Evolutionary conservation across 2,888 invertebrate species (phyloP), one percentile per base, ranked within the genome.

Genomic region (Drosophila fulvimacula): DNA sequence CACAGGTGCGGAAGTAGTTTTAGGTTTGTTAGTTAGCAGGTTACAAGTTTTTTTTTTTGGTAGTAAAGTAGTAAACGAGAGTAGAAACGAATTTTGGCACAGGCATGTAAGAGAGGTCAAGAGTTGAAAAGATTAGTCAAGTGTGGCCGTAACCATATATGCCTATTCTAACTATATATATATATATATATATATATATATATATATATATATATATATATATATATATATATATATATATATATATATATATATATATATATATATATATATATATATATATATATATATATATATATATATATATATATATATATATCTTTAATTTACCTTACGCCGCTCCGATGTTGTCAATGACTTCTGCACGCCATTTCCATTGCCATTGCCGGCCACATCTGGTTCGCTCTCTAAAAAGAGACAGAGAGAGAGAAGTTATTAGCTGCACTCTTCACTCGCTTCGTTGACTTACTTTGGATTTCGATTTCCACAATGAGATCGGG

Each of bases 261-360:
- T 15, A 51, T 21, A 9, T 13, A 21, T 44, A 13, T 13, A 17
- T 6, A 19, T 48, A 48, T 19, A 17, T 17, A 6, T 30, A 13
- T n/a, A 48, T 17, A 17, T 15, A 51, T 21, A 9, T 13, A 21
- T 44, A 13, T 13, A 17, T 6, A 19, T 48, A 48, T 19, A 17
- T 17, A 6, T 30, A 13, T n/a, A 48, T 17, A 17, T 34, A 7
- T 1, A 49, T 48, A 17, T 9, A 44, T 27, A 10, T 19, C 0
- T 32, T 4, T 32, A 15, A 51, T n/a, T 88, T 81, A 96, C 92
- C 93, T 95, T 96, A 80, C 96, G 93, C n/a, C 96, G 93, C 88
- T 97, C 96, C 0, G 96, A 96, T 0, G 96, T 96, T 82, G 96
- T 95, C 0, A 96, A 95, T 0, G 96, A 96, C 91, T 96, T 96